Evolutionary conservation across 2,888 invertebrate genomes (phyloP).

Genomic region (Diplazon laetatorius): DNA sequence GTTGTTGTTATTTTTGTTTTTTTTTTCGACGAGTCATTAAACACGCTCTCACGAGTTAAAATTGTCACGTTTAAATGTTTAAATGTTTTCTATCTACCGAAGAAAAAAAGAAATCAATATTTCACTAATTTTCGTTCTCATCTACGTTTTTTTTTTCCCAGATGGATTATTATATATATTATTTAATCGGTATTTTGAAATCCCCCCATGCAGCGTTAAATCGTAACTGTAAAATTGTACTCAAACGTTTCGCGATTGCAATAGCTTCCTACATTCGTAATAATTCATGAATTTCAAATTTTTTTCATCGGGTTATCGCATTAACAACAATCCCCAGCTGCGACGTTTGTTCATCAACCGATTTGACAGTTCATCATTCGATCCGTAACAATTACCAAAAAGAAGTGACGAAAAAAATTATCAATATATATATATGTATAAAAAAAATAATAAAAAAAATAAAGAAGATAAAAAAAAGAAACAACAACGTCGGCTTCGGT

Average conservation of each 20-base stretch:
- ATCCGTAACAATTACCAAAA: constrained; percentile 60
- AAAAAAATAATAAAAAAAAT: too few species aligned
- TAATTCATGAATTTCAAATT: too few species aligned
- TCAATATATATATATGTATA: too few species aligned
- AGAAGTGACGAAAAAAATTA: too few species aligned
- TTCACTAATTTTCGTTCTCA: not conserved
- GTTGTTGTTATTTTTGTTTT: too few species aligned
- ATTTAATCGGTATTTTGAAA: too few species aligned
- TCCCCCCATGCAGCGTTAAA: constrained; percentile 11
- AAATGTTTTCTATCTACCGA: too few species aligned
- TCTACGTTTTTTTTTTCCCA: too few species aligned
- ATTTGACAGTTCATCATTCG: constrained; percentile 48
- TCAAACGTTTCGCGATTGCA: constrained; percentile 16
- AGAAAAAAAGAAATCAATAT: too few species aligned
- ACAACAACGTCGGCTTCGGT: constrained; percentile 70
- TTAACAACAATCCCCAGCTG: too few species aligned
- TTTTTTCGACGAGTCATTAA: constrained; percentile 18
- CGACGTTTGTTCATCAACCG: constrained; percentile 34
- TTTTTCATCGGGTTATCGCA: too few species aligned
- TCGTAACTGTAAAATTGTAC: not conserved
- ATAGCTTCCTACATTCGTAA: not conserved
- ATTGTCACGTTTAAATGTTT: not conserved
- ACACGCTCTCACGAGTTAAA: not conserved
- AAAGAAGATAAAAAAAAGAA: constrained; percentile 64
- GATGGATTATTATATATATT: too few species aligned